These are phyloP conservation scores for Popillia japonica DNA, from an alignment of 1,140 invertebrate species.

Conservation along the genomic window DNA sequence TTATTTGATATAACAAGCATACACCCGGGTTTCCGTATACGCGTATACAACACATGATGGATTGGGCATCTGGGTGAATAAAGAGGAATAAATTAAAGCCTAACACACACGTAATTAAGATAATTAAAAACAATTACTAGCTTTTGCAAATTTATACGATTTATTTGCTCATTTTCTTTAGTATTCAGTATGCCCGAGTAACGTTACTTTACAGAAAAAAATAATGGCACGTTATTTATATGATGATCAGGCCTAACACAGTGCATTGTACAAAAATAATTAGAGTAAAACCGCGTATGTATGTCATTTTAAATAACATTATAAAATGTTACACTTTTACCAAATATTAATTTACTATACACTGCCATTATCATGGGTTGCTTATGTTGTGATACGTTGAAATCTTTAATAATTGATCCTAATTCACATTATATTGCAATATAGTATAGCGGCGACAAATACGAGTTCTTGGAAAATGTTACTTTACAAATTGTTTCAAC, in stretches of 20 bases:
- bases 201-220: not conserved
- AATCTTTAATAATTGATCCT: not conserved
- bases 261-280: not conserved
- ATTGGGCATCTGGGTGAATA: not conserved
- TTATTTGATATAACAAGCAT: too few relatives aligned
- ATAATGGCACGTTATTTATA: not conserved
- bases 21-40: too few relatives aligned
- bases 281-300: conserved; percentile 1
- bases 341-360: not conserved
- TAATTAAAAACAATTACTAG: conserved; percentile 27
- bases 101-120: not conserved
- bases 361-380: not conserved
- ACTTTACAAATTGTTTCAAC: too few relatives aligned
- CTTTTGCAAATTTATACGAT: conserved; percentile 25
- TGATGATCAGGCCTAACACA: not conserved
- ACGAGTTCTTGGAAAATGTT: too few relatives aligned
- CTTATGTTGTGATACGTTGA: not conserved
- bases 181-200: not conserved
- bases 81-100: not conserved
- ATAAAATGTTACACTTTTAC: not conserved
- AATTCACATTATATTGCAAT: too few relatives aligned
- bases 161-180: not conserved
- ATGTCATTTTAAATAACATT: conserved; percentile 17
- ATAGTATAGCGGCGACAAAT: too few relatives aligned
- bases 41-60: not conserved